These are phyloP conservation scores for Bruchidius siliquastri DNA, from an alignment of 2,888 invertebrate species.

Conservation along the genomic window DNA sequence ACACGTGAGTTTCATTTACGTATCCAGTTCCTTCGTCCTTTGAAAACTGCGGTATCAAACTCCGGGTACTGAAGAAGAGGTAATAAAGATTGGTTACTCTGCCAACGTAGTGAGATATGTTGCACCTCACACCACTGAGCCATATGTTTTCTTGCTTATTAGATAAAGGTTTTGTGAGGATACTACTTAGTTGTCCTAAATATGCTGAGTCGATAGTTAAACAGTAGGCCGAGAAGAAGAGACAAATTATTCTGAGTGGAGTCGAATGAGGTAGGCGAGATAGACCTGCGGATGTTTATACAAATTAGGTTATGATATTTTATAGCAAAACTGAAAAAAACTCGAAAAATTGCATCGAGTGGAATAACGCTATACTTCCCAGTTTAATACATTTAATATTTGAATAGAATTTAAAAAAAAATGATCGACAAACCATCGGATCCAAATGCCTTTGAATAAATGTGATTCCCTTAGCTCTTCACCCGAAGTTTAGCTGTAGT, in stretches of 20 bases:
- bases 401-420: too few relatives aligned
- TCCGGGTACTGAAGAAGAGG: neutral
- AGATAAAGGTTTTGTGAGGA: constrained; percentile 16
- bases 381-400: too few relatives aligned
- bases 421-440: too few relatives aligned
- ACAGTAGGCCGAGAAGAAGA: constrained; percentile 19
- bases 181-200: constrained; percentile 25
- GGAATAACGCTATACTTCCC: too few relatives aligned
- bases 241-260: constrained; percentile 16
- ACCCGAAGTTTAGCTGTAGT: too few relatives aligned
- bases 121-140: neutral
- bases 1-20: neutral
- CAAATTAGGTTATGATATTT: too few relatives aligned
- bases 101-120: constrained; percentile 6
- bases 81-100: constrained; percentile 3
- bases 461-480: too few relatives aligned
- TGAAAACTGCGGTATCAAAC: neutral
- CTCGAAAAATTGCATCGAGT: too few relatives aligned
- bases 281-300: constrained; percentile 11
- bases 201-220: constrained; percentile 23
- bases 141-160: constrained; percentile 7
- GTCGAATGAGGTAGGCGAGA: constrained; percentile 5
- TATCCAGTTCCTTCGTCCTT: neutral
- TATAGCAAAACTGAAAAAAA: too few relatives aligned
- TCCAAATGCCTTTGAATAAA: too few relatives aligned